Base-by-base conservation (phyloP, 2,888 invertebrate species). In the Drosophila phalerata region DNA sequence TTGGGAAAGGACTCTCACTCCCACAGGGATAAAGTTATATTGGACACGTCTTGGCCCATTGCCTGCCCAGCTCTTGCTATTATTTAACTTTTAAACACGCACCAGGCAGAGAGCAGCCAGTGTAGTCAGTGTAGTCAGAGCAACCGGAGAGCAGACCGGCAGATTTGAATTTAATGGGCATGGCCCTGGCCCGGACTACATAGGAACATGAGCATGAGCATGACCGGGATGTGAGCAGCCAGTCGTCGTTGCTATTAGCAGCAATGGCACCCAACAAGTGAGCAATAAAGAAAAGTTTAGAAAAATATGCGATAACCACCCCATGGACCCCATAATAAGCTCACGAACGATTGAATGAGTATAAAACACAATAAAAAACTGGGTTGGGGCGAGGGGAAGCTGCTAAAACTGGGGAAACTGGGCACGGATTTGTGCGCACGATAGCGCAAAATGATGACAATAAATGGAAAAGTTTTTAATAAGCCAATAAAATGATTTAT, bases 381-480 rank as follows among this genome's bases (percentile, higher is more conserved):
- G 37, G 32, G 15, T 8, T 49, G n/a, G 32, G n/a, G 37, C 10
- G 49, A 38, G 42, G 48, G 42, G 30, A 37, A n/a, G 22, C 32
- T 11, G 49, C 32, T 32, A 34, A 34, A 49, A 34, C 48, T 32
- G 19, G 30, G 30, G 30, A 45, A 77, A 66, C 69, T 76, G 79
- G 68, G 84, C 82, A 82, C 72, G 88, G 89, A 88, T 85, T 89
- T 85, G 89, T 85, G 88, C 89, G 85, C 81, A 77, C 81, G 79
- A 89, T 80, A 88, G 86, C 85, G 87, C 85, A 89, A 88, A 87
- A 91, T 89, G 86, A 90, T 84, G 91, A 91, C 91, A 91, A 91
- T 91, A 90, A 91, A 90, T 90, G 89, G 81, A 90, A 90, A 91
- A 86, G 79, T 91, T 90, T 91, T 88, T 89, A 89, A 90, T 90